phyloP scores from a whole-genome alignment of 2,113 vertebrate genomes.

The Macroglossus sobrinus region DNA sequence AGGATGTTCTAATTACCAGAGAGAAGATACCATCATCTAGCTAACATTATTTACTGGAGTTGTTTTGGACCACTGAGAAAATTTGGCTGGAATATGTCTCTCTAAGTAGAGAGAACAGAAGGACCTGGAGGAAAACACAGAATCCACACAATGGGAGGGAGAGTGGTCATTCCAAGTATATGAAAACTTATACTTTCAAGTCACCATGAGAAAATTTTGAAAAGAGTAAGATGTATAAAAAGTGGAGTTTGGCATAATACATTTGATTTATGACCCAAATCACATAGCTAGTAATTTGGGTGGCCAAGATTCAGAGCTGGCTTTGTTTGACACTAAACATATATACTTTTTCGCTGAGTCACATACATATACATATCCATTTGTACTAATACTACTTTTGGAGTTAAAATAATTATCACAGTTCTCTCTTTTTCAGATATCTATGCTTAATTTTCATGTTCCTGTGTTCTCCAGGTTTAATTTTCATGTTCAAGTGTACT shows the following conservation, averaged over 20 bases:
- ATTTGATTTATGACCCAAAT: background rate
- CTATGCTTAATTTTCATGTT: background rate
- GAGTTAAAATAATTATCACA: background rate
- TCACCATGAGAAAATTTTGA: background rate
- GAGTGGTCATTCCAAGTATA: background rate
- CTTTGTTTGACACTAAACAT: background rate
- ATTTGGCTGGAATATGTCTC: conserved; percentile 24
- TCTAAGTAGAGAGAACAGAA: background rate
- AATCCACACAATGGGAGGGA: background rate
- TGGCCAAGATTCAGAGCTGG: background rate
- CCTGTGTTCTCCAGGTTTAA: too few species aligned
- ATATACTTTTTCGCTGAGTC: background rate
- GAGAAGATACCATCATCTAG: background rate
- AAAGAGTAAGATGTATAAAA: background rate
- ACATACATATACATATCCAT: background rate
- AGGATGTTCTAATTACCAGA: background rate
- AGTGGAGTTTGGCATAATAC: background rate
- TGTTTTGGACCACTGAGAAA: background rate
- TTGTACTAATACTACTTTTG: background rate
- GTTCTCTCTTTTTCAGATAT: background rate
- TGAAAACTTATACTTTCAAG: background rate
- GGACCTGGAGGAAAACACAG: background rate
- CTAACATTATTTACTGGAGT: background rate
- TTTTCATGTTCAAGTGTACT: background rate
- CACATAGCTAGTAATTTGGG: background rate